Conservation (phyloP, 2,888 invertebrate genomes). For the Cybosia mesomella region DNA sequence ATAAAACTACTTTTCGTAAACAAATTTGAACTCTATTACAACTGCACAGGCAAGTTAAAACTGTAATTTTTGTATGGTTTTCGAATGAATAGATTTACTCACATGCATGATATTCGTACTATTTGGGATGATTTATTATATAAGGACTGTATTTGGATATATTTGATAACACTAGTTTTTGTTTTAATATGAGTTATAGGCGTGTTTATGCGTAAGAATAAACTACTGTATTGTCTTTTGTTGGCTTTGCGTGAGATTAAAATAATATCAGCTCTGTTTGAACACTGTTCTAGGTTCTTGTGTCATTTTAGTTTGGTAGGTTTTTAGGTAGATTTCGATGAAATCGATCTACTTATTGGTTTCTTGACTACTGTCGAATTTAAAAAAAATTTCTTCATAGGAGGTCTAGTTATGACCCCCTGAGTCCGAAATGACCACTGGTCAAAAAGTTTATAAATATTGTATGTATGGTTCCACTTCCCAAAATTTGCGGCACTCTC, state of each 20-base stretch:
- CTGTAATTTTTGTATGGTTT: not conserved
- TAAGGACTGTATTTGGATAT: constrained; percentile 12
- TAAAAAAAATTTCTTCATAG: too few species aligned
- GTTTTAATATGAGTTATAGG: constrained; percentile 12
- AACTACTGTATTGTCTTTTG: not conserved
- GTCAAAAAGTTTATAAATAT: too few species aligned
- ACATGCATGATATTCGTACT: not conserved
- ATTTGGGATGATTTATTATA: constrained; percentile 25
- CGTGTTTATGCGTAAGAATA: not conserved
- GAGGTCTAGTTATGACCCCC: too few species aligned
- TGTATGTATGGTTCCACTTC: too few species aligned
- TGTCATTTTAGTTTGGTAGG: not conserved
- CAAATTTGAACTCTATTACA: not conserved
- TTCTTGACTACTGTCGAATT: too few species aligned
- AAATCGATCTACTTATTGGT: too few species aligned
- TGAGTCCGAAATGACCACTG: too few species aligned
- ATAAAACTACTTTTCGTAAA: not conserved
- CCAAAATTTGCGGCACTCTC: too few species aligned
- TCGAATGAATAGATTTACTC: not conserved
- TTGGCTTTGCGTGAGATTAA: not conserved
- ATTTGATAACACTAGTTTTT: constrained; percentile 10
- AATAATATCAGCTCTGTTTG: not conserved
- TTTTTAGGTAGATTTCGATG: not conserved
- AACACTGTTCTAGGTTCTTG: not conserved
- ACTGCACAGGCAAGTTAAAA: not conserved